phyloP scores from a whole-genome alignment of 2,888 invertebrate genomes.

The Pollenia labialis region DNA sequence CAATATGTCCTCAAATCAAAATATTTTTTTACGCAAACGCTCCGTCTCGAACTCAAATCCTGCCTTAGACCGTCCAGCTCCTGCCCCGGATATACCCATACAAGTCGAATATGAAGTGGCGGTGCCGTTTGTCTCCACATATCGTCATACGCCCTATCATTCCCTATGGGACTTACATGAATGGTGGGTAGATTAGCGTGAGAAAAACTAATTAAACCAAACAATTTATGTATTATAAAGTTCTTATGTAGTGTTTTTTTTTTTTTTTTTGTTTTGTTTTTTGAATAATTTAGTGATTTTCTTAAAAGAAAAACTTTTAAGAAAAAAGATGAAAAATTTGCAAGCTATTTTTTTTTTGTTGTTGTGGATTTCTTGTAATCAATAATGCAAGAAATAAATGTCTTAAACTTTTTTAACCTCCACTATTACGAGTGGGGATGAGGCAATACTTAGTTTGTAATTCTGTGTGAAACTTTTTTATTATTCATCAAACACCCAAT shows the following conservation, averaged over 20 bases:
- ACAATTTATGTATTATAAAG: background rate
- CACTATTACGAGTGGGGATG: background rate
- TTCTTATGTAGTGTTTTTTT: background rate
- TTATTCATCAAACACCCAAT: too few relatives aligned
- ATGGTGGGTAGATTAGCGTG: constrained; percentile 78
- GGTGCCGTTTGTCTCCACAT: constrained; percentile 83
- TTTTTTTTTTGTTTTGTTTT: too few relatives aligned
- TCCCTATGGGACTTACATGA: constrained; percentile 84
- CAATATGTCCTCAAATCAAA: constrained; percentile 60
- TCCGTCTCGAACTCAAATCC: constrained; percentile 82
- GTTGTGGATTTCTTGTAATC: constrained; percentile 39
- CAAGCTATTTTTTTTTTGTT: constrained; percentile 28
- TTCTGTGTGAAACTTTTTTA: too few relatives aligned
- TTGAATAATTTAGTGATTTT: background rate
- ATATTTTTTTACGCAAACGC: constrained; percentile 80
- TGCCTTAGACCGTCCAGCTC: constrained; percentile 79
- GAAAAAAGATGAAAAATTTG: constrained; percentile 4
- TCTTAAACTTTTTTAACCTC: background rate
- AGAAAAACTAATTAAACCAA: constrained; percentile 53
- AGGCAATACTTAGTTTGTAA: too few relatives aligned
- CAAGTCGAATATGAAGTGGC: constrained; percentile 84
- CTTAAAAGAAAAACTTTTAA: background rate
- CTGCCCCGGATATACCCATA: constrained; percentile 79
- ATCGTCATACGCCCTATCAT: constrained; percentile 84
- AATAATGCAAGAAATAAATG: constrained; percentile 48